Evolutionary conservation across 1,140 invertebrate species (phyloP), one percentile per base, ranked within the genome.

Genomic region (Euura saliciscinereae): DNA sequence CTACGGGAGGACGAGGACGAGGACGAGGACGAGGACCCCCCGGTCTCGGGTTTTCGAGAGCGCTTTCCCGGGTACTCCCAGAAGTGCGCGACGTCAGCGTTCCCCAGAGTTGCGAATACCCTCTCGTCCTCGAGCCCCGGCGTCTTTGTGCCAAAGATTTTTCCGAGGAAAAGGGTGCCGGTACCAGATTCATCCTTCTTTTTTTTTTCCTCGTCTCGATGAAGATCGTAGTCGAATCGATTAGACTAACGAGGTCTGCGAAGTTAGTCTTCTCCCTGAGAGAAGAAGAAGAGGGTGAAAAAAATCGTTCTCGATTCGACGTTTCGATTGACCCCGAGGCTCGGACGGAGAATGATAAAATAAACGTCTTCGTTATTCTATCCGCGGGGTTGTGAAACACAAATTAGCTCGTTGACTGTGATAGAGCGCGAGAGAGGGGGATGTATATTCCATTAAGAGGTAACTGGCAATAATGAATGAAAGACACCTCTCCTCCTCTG

Each of bases 401-500:
- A 46, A 44, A 46, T 28, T 13, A 28, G 43, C 45, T 51, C 51
- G 28, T 11, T 45, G 69, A 10, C 7, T 10, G 43, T 42, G 6
- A 59, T 28, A 28, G 51, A 11, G 8, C 51, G 3, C 51, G 51
- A n/a, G 13, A 4, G 13, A 59, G 51, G 80, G 80, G 85, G 83
- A 84, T 79, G 84, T 83, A 85, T 82, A 86, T 84, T 86, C 83
- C 84, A 85, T 86, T 86, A 85, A 83, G 82, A 82, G 28, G 81
- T 82, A 84, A 85, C 83, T 77, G 80, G 81, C 77, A 79, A 80
- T 85, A 86, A 86, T 86, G 84, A 86, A 86, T 85, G 84, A 79
- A 86, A 84, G 79, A 79, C 78, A 82, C 79, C 80, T 68, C 68
- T n/a, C 51, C 28, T 28, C 28, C 28, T 28, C 28, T 28, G 28